Base-by-base conservation (phyloP, 2,797 vertebrate species). In the Pampus argenteus region DNA sequence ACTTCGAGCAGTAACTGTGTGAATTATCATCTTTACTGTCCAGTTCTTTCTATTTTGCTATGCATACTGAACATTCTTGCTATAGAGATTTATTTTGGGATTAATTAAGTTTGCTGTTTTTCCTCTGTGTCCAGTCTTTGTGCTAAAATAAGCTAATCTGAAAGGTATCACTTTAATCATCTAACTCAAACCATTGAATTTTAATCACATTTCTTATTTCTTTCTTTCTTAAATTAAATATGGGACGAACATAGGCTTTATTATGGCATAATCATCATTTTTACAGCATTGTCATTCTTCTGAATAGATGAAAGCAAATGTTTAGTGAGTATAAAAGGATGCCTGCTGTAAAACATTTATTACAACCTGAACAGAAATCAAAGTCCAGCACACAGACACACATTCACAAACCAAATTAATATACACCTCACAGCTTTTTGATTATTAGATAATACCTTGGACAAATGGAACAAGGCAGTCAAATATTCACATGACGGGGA, bases 361-460 rank as follows among this genome's bases (percentile, higher is more conserved):
- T 34, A 36, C 23, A 76, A 44, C 59, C 34, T 18, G 45, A 61
- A 63, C 54, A 73, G 25, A 67, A 34, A 49, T 62, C 57, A 56
- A 61, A 61, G 66, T 67, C 64, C 50, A 51, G 28, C 48, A 28
- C 11, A 5, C 47, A 10, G 18, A 20, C 2, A 29, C 17, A n/a
- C 18, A 44, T 17, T 23, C n/a, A 11, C 8, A 20, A 7, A 58
- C 9, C 44, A 73, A 28, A 74, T 25, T 70, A 9, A 55, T 55
- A 66, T 34, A 42, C 13, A 26, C 23, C 22, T 51, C 8, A 49
- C 60, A 45, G 31, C 57, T 59, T 40, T 40, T 59, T 59, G 40
- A 49, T 50, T 26, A 71, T 81, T 75, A 81, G 55, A 31, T 73
- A 73, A 76, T 55, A 65, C 6, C 9, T 14, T 25, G 17, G 44